A percentile compares a stretch with the other conserved stretches of the same genome.
Evolutionary conservation across 2,113 vertebrate species (phyloP).

Genomic region (Climacteris rufus): DNA sequence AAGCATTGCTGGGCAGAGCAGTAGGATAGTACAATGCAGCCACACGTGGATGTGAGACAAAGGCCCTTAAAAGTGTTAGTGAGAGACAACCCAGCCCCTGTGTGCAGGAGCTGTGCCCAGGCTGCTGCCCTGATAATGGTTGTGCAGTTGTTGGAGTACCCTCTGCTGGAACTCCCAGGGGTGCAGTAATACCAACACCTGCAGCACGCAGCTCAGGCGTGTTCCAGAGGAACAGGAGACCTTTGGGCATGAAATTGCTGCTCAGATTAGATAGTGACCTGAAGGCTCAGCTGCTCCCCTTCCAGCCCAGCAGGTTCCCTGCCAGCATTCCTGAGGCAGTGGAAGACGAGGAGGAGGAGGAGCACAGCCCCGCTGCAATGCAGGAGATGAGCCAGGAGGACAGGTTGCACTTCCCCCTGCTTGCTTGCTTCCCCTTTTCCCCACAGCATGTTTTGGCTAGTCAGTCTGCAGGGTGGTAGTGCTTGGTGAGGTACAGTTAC

Average conservation of each 20-base stretch:
- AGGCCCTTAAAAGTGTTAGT: neutral
- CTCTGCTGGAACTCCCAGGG: neutral
- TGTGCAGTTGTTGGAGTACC: neutral
- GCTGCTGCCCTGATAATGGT: neutral
- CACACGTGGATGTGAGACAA: neutral
- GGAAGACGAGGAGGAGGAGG: neutral
- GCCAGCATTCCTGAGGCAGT: neutral
- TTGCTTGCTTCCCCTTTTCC: neutral
- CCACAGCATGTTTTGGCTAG: neutral
- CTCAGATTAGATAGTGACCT: neutral
- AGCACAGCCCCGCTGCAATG: accelerated
- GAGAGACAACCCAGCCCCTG: neutral
- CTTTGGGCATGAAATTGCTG: neutral
- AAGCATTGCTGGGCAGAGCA: neutral
- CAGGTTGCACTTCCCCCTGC: neutral
- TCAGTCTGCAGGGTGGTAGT: neutral
- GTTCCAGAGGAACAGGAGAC: neutral
- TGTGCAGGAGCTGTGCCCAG: neutral
- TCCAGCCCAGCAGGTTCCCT: neutral
- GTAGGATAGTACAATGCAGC: neutral
- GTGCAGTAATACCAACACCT: neutral
- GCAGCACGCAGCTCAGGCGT: accelerated
- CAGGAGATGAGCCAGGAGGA: neutral
- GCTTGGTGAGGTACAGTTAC: neutral
- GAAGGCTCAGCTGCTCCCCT: neutral